Conservation (phyloP, 2,113 vertebrate species). For the Lontra canadensis region DNA sequence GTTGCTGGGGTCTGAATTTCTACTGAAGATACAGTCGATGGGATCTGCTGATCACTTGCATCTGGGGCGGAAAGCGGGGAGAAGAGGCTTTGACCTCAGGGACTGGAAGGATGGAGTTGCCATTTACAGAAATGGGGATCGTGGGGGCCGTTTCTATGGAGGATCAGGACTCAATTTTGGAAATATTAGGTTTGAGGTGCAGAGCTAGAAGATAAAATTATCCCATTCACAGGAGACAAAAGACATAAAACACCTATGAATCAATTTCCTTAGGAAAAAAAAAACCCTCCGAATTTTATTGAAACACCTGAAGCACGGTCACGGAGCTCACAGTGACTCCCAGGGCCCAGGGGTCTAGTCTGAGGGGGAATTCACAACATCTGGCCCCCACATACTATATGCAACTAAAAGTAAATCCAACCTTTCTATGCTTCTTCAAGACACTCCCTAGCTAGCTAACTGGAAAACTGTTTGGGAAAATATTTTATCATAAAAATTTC, state of each 20-base stretch:
- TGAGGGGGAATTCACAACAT: not conserved
- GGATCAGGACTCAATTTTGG: not conserved
- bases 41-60: not conserved
- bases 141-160: not conserved
- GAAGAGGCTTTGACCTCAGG: not conserved
- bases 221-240: not conserved
- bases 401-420: not conserved
- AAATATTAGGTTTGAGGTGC: not conserved
- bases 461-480: not conserved
- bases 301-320: not conserved
- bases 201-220: not conserved
- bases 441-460: not conserved
- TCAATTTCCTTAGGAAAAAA: not conserved
- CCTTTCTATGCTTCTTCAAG: not conserved
- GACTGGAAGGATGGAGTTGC: not conserved
- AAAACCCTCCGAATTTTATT: not conserved
- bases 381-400: not conserved
- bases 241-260: not conserved
- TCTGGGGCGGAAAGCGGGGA: not conserved
- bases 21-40: rapidly evolving
- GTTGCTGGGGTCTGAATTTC: not conserved
- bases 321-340: not conserved
- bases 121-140: not conserved
- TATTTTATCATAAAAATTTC: not conserved
- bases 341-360: too few species aligned